Percentiles rank a stretch among this genome's conserved stretches.
phyloP scores from a whole-genome alignment of 1,140 invertebrate species.

The Acromyrmex charruanus region DNA sequence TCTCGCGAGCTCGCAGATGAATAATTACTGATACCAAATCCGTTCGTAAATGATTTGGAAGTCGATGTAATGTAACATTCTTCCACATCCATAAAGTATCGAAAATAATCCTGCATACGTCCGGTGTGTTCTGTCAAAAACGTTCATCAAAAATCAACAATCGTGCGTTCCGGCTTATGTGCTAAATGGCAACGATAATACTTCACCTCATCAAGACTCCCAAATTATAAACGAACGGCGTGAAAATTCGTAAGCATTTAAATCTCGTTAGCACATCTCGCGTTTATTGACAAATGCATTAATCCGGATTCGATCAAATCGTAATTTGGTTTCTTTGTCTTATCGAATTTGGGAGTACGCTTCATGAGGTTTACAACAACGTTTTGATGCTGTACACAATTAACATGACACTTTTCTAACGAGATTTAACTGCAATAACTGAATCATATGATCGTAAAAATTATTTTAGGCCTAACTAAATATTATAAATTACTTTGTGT shows the following conservation, averaged over 20 bases:
- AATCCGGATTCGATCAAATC: slow-evolving; percentile 28
- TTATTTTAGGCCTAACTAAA: slow-evolving; percentile 61
- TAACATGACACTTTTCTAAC: slow-evolving; percentile 81
- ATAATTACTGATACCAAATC: slow-evolving; percentile 45
- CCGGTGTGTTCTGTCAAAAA: background rate
- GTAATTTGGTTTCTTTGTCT: slow-evolving; percentile 20
- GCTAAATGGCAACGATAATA: slow-evolving; percentile 6
- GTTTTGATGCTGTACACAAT: slow-evolving; percentile 46
- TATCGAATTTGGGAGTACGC: slow-evolving; percentile 85
- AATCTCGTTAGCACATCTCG: slow-evolving; percentile 84
- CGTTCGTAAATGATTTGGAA: slow-evolving; percentile 81
- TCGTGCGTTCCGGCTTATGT: background rate
- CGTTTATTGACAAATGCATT: background rate
- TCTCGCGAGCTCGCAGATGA: slow-evolving; percentile 68
- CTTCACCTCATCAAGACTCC: slow-evolving; percentile 86
- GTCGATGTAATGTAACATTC: background rate
- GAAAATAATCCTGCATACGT: background rate
- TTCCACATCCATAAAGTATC: background rate
- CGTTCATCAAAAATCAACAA: slow-evolving; percentile 16
- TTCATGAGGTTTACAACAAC: slow-evolving; percentile 85
- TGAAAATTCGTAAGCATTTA: slow-evolving; percentile 80
- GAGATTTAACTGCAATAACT: slow-evolving; percentile 86
- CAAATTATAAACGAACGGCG: slow-evolving; percentile 86
- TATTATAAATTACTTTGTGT: slow-evolving; percentile 10
- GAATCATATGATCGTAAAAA: background rate